Percentiles rank a stretch among this genome's conserved stretches.
These are phyloP conservation scores for Drosophila putrida DNA, from an alignment of 2,888 invertebrate species.

Conservation along the genomic window DNA sequence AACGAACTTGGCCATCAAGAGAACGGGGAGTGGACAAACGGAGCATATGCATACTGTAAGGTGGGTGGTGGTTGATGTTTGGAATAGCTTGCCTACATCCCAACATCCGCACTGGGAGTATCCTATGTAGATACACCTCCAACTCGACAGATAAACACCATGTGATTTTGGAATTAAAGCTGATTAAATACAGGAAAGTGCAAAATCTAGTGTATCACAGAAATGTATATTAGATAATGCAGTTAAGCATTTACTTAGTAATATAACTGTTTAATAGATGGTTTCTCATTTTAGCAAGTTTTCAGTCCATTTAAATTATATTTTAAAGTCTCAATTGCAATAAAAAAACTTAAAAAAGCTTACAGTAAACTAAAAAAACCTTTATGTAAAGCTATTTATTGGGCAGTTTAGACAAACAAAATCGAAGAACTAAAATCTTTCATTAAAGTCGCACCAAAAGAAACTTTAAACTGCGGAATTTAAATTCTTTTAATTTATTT, in stretches of 20 bases:
- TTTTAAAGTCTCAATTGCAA: no score
- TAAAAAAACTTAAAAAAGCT: no score
- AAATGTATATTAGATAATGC: background rate
- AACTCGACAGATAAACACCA: background rate
- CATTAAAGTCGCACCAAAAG: no score
- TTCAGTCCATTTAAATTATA: no score
- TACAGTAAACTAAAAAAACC: no score
- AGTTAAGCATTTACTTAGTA: background rate
- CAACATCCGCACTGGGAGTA: background rate
- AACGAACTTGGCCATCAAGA: constrained; percentile 39
- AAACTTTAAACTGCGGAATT: no score
- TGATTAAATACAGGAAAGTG: background rate
- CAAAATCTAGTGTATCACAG: background rate
- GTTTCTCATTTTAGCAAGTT: no score
- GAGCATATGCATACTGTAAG: constrained; percentile 1
- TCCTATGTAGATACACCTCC: background rate
- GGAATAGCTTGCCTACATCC: background rate
- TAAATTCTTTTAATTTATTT: background rate
- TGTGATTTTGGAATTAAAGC: constrained; percentile 1
- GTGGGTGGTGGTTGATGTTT: constrained; percentile 1
- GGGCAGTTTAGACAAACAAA: no score
- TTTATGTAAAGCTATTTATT: no score
- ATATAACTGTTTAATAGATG: no score
- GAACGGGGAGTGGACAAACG: background rate
- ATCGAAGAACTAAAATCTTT: no score